A percentile compares a stretch with the other conserved stretches of the same genome.
Evolutionary conservation across 2,888 invertebrate species (phyloP).

Genomic region (Noctua janthe): DNA sequence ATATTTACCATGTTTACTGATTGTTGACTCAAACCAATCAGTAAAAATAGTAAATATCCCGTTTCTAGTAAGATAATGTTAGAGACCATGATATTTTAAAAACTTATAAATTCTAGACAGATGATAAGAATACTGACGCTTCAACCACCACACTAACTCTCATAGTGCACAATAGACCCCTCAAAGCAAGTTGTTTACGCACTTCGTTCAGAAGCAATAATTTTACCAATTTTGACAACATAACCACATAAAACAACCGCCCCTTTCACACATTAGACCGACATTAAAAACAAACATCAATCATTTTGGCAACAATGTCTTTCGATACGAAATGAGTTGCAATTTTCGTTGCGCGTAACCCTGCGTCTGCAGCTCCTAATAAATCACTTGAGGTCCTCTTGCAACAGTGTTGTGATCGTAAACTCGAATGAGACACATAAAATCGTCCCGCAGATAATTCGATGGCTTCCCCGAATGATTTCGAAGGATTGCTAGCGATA

Average conservation of each 20-base stretch:
- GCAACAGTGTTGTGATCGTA: slow-evolving; percentile 75
- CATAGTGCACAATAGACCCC: neutral
- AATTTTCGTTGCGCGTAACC: slow-evolving; percentile 73
- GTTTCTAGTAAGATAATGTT: too few relatives aligned
- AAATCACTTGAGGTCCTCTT: slow-evolving; percentile 70
- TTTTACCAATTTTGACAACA: slow-evolving; percentile 33
- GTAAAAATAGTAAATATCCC: too few relatives aligned
- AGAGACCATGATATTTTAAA: too few relatives aligned
- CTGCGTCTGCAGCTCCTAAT: slow-evolving; percentile 63
- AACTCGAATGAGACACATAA: slow-evolving; percentile 71
- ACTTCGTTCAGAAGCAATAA: slow-evolving; percentile 37
- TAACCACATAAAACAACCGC: slow-evolving; percentile 41
- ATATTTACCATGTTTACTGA: too few relatives aligned
- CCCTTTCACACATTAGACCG: slow-evolving; percentile 63
- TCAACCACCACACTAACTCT: neutral
- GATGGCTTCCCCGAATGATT: slow-evolving; percentile 82
- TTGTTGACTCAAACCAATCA: too few relatives aligned
- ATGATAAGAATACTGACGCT: neutral
- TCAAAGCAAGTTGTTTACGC: slow-evolving; percentile 3
- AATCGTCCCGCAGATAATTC: slow-evolving; percentile 84
- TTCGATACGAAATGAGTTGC: slow-evolving; percentile 74
- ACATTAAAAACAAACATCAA: slow-evolving; percentile 66
- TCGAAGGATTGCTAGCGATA: slow-evolving; percentile 60
- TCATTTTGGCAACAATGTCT: slow-evolving; percentile 66
- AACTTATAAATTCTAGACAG: neutral